Evolutionary conservation across 2,113 vertebrate genomes (phyloP).

Genomic region (Piaya cayana): DNA sequence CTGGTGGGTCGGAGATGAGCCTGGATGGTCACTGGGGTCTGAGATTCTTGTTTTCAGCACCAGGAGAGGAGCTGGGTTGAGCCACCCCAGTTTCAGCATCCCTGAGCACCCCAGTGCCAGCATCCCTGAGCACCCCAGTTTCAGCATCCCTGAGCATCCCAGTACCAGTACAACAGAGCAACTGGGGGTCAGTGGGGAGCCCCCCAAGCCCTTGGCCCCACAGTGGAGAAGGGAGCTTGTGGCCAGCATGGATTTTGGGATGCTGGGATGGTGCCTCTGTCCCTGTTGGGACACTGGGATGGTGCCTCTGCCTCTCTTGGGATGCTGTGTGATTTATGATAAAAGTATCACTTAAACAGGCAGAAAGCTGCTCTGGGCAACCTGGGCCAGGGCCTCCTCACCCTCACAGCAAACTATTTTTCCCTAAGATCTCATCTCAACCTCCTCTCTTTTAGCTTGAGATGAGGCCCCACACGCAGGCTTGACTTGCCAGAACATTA

Average conservation of each 20-base stretch:
- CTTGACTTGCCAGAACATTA: fast-evolving
- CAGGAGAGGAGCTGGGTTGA: fast-evolving
- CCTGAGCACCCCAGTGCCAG: fast-evolving
- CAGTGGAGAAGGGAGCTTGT: fast-evolving
- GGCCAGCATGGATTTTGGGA: fast-evolving
- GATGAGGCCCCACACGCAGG: fast-evolving
- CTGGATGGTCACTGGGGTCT: fast-evolving
- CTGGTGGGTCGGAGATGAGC: not conserved
- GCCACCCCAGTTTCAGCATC: not conserved
- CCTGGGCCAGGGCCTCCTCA: too few relatives aligned
- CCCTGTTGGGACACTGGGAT: too few relatives aligned
- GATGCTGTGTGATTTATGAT: not conserved
- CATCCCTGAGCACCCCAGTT: not conserved
- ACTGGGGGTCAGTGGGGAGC: fast-evolving
- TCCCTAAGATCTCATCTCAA: too few relatives aligned
- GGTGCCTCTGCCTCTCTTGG: not conserved
- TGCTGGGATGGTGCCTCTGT: fast-evolving
- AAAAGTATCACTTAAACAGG: not conserved
- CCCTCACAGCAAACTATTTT: too few relatives aligned
- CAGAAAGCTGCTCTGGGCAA: not conserved
- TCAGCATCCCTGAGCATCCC: not conserved
- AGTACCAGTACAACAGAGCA: fast-evolving
- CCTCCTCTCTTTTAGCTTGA: too few relatives aligned
- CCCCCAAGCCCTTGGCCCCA: fast-evolving
- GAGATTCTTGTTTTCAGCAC: fast-evolving